Evolutionary conservation across 2,888 invertebrate genomes (phyloP), one percentile per base, ranked within the genome.

Genomic region (Chrysomela aeneicollis): DNA sequence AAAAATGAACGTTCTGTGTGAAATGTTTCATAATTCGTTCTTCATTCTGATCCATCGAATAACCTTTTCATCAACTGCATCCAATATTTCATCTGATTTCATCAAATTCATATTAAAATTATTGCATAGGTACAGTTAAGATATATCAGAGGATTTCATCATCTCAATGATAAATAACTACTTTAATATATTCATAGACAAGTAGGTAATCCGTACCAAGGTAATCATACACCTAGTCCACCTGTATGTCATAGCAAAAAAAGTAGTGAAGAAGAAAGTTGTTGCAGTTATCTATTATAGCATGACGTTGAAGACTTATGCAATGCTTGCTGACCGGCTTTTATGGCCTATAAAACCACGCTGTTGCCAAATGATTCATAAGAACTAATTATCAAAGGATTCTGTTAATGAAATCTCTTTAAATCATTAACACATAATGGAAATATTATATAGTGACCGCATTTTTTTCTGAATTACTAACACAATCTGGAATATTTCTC

Each of bases 151-250:
- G 26, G 6, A 26, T 26, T 26, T 6, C 26, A 5, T 26, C 26
- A 26, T 26, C 6, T 26, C 26, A 26, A 26, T 26, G 26, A 26
- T 6, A 6, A 26, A 3, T 26, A 26, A 35, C 54, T 5, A 46
- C 42, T 26, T n/a, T 58, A 30, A 63, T 59, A 52, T 59, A 53
- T 63, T 42, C 52, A 50, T 50, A 51, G 18, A 42, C 58, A 47
- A 64, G 57, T 60, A 52, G 52, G 58, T 58, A 58, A 64, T 64
- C 51, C 47, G 58, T 64, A 64, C 51, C 61, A 61, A 64, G 64
- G 64, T 64, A 59, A 61, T 57, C 57, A 46, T 46, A 57, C 18
- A 19, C 26, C 47, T 19, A 57, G 26, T 57, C 26, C 19, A 57
- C 57, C 57, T 57, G 46, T 57, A 46, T n/a, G n/a, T 46, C 21